phyloP scores from a whole-genome alignment of 2,797 vertebrate species.

The Spheniscus humboldti region DNA sequence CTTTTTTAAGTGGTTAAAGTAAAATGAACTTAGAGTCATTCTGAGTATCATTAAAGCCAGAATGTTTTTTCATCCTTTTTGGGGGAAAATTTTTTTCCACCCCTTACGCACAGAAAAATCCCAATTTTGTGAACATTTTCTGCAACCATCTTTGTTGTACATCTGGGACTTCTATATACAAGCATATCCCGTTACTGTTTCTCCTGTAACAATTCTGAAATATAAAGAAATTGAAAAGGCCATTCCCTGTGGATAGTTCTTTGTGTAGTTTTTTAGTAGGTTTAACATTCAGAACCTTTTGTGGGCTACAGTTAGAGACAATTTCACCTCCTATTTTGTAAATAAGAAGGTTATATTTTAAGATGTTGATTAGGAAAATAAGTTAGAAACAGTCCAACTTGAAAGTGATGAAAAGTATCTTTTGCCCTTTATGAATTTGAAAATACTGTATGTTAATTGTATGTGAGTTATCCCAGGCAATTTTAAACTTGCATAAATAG shows the following conservation, averaged over 20 bases:
- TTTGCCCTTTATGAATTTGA: neutral
- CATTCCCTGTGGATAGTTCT: neutral
- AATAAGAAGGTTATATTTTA: neutral
- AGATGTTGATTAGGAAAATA: neutral
- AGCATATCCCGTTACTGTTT: neutral
- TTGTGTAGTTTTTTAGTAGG: neutral
- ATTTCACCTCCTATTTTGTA: neutral
- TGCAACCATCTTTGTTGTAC: neutral
- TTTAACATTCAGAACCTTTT: neutral
- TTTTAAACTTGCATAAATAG: neutral
- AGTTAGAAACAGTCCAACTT: neutral
- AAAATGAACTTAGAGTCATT: neutral
- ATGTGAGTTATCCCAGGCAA: neutral
- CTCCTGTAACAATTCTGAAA: neutral
- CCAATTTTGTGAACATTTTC: neutral
- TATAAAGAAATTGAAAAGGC: neutral
- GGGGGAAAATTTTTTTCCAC: neutral
- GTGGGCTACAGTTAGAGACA: neutral
- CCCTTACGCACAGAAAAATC: neutral
- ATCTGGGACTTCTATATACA: neutral
- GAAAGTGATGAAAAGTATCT: neutral
- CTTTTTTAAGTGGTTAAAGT: neutral
- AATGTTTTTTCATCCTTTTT: neutral
- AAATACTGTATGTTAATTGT: neutral
- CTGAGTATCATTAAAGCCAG: neutral